Conservation (phyloP, 2,888 invertebrate species). For the Microplitis deprimator region DNA sequence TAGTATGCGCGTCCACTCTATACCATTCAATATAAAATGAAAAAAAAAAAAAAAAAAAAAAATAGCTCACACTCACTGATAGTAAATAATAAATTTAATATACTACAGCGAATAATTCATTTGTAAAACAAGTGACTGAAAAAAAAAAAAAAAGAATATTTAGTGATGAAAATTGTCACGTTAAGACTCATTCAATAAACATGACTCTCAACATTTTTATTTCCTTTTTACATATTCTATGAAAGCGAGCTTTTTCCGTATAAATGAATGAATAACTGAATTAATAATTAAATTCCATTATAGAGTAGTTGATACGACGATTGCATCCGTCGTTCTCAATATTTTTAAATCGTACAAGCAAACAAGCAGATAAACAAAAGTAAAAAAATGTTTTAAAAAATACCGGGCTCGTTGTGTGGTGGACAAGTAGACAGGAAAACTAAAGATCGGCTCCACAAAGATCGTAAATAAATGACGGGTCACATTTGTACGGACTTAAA, state of each 20-base stretch:
- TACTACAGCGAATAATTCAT: not conserved
- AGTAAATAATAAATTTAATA: not conserved
- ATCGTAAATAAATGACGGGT: conserved; percentile 33
- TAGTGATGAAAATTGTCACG: not conserved
- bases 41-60: not conserved
- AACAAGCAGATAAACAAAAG: not conserved
- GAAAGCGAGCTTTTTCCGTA: not conserved
- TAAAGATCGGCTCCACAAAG: conserved; percentile 32
- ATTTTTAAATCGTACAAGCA: not conserved
- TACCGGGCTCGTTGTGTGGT: not conserved
- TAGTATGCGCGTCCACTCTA: not conserved
- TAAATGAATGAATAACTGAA: not conserved
- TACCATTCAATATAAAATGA: not conserved
- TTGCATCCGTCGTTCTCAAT: not conserved
- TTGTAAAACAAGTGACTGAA: not conserved
- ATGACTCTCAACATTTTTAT: not conserved
- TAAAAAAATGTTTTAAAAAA: not conserved
- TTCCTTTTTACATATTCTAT: not conserved
- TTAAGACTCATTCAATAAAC: not conserved
- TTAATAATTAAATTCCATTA: not conserved
- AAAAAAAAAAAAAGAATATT: not conserved
- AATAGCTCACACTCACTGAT: not conserved
- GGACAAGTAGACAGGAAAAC: conserved; percentile 20
- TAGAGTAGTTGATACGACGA: not conserved
- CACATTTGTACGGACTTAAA: conserved; percentile 17